Evolutionary conservation across 1,140 invertebrate species (phyloP), one percentile per base, ranked within the genome.

Genomic region (Anadara kagoshimensis): DNA sequence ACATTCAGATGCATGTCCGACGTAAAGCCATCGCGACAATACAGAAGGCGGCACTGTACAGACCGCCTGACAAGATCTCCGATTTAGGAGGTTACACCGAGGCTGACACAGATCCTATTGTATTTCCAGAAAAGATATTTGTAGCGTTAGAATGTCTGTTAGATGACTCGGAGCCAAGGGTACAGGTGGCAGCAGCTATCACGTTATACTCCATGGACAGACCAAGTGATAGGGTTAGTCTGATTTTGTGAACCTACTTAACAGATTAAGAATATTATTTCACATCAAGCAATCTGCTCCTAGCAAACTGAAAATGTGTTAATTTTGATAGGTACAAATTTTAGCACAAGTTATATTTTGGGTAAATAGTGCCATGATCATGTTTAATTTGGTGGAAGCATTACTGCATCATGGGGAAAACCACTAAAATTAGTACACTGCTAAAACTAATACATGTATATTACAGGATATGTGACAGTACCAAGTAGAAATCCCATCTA

Each of bases 1-100:
- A 88, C 73, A 86, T 88, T 22, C 88, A 89, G 65, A 69, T 85
- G 7, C 86, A 88, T 75, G 85, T 89, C 18, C 68, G 87, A 45
- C 74, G 88, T 7, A 86, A 87, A 69, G 85, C 87, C 22, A 85
- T 89, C 45, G 82, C 82, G 0, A 89, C 86, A 10, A 69, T 82
- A 14, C 84, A 81, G n/a, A 84, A 86, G 61, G 86, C 84, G 43
- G 81, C 85, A 29, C 83, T 85, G 64, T 86, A 66, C 49, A 65
- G 44, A 11, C 51, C 64, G 1, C 64, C 49, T 11, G 20, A 26
- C 12, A 49, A 54, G 36, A 51, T 54, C 29, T 36, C 41, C 11
- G 29, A 26, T 7, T 41, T 67, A 11, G 18, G 12, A 20, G 24
- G 12, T 22, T 67, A 41, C 43, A 51, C 49, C 3, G 45, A 26